Evolutionary conservation across 2,113 vertebrate genomes (phyloP).

Genomic region (Galbula dea): DNA sequence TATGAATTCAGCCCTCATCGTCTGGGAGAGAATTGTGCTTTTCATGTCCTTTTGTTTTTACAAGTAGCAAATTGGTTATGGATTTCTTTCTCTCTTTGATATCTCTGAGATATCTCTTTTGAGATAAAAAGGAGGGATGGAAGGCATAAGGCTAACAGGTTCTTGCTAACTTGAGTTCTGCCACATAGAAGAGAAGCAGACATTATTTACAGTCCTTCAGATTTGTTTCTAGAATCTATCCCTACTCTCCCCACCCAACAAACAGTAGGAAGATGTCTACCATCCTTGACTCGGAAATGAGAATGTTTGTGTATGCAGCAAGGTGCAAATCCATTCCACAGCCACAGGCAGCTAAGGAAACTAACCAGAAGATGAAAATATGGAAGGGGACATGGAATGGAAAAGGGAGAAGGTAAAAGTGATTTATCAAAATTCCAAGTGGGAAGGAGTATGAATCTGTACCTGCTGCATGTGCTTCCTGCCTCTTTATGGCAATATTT

Average conservation of each 20-base stretch:
- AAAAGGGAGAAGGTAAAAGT: slow-evolving; percentile 10
- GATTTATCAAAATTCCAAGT: slow-evolving; percentile 17
- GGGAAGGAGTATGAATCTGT: background rate
- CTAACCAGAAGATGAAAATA: background rate
- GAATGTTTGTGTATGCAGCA: background rate
- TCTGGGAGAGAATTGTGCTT: background rate
- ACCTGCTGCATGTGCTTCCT: slow-evolving; percentile 42
- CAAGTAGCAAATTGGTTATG: background rate
- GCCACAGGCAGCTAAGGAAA: background rate
- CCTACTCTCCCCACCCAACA: background rate
- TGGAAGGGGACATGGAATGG: slow-evolving; percentile 4
- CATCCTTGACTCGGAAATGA: background rate
- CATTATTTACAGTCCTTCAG: background rate
- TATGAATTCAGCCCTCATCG: background rate
- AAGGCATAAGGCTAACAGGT: background rate
- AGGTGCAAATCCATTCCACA: background rate
- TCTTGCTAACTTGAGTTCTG: background rate
- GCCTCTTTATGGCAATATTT: slow-evolving; percentile 41
- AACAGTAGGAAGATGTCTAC: background rate
- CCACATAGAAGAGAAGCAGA: background rate
- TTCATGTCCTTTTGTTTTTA: background rate
- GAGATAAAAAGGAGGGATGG: background rate
- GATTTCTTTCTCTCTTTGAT: slow-evolving; percentile 10
- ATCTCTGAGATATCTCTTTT: too few species aligned
- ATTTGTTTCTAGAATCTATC: background rate